Evolutionary conservation across 1,140 invertebrate species (phyloP).

Genomic region (Tetragnatha versicolor): DNA sequence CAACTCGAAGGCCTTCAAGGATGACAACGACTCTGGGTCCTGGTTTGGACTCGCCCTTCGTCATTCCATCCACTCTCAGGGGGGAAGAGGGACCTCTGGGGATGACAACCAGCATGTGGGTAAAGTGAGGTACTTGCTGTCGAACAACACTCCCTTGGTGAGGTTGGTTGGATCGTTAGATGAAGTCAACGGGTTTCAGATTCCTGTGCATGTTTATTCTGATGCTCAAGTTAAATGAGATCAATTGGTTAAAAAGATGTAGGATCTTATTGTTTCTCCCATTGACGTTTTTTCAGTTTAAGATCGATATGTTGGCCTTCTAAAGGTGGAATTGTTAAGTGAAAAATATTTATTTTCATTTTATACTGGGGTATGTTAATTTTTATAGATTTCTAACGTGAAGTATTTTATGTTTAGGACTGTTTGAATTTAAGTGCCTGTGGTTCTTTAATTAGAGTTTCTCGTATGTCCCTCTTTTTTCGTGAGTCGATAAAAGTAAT

Average conservation of each 20-base stretch:
- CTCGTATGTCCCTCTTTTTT: too few relatives aligned
- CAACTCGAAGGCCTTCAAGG: constrained; percentile 2
- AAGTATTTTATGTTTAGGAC: too few relatives aligned
- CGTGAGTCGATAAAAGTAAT: too few relatives aligned
- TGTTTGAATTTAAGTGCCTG: too few relatives aligned
- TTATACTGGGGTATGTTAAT: too few relatives aligned
- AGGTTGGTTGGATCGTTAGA: constrained; percentile 20
- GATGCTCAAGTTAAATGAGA: background rate
- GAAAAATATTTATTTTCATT: too few relatives aligned
- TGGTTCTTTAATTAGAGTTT: too few relatives aligned
- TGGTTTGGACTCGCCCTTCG: constrained; percentile 34
- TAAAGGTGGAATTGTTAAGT: background rate
- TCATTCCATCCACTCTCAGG: background rate
- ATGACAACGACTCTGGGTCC: background rate
- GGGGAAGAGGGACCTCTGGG: background rate
- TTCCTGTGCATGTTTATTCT: constrained; percentile 35
- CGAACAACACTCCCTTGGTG: background rate
- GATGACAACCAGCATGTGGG: background rate
- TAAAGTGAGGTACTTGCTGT: constrained; percentile 7
- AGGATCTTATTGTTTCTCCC: too few relatives aligned
- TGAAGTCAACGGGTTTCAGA: constrained; percentile 24
- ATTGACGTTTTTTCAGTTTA: background rate
- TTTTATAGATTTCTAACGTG: too few relatives aligned
- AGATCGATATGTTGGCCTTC: background rate
- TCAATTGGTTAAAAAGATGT: constrained; percentile 14